phyloP scores from a whole-genome alignment of 2,797 vertebrate species.

The Chiroxiphia lanceolata region DNA sequence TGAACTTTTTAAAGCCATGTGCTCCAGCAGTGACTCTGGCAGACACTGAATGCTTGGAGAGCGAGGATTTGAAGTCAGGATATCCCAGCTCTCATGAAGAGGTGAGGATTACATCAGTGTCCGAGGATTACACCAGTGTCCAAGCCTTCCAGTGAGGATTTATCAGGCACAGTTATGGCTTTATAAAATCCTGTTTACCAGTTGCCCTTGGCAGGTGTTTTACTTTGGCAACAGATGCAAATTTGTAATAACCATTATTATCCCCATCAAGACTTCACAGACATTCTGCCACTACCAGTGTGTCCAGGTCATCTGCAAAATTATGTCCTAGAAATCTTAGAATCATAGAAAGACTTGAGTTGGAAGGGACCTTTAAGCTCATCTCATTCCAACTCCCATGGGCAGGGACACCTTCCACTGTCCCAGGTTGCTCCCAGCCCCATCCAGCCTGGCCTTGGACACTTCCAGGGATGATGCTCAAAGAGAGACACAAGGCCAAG shows the following conservation, averaged over 20 bases:
- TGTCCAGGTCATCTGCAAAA: not conserved
- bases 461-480: not conserved
- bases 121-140: rapidly evolving
- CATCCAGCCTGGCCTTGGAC: not conserved
- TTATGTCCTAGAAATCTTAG: not conserved
- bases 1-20: not conserved
- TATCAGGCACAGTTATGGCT: not conserved
- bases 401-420: not conserved
- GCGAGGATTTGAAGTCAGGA: not conserved
- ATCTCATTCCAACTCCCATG: not conserved
- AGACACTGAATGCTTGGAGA: not conserved
- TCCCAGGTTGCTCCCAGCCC: not conserved
- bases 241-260: rapidly evolving
- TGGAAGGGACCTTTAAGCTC: not conserved
- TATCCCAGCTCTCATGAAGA: not conserved
- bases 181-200: not conserved
- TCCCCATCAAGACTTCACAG: not conserved
- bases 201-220: not conserved
- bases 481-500: not conserved
- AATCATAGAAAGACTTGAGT: not conserved
- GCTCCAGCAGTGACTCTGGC: not conserved
- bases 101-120: rapidly evolving
- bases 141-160: not conserved
- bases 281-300: not conserved
- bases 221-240: not conserved